Percentiles rank a stretch among this genome's conserved stretches.
Evolutionary conservation across 2,888 invertebrate genomes (phyloP).

Genomic region (Aradus depressus): DNA sequence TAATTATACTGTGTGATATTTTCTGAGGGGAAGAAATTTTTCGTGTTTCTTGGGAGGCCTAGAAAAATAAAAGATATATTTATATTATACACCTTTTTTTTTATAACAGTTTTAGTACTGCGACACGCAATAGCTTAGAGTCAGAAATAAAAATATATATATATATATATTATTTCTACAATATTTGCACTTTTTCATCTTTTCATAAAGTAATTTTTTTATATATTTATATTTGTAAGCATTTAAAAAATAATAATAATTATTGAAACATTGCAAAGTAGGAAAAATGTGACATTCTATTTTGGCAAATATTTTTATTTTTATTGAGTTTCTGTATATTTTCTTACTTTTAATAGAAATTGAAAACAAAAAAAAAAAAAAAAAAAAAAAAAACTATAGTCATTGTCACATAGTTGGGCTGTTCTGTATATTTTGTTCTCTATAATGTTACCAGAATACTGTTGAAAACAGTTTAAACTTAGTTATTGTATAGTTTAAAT

Average conservation of each 20-base stretch:
- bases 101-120: neutral
- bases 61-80: conserved; percentile 10
- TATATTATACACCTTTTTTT: conserved; percentile 1
- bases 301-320: conserved; percentile 14
- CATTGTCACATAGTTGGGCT: too few relatives aligned
- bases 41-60: too few relatives aligned
- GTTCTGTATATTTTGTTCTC: too few relatives aligned
- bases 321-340: too few relatives aligned
- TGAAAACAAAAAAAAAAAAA: neutral
- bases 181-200: conserved; percentile 10
- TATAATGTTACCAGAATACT: too few relatives aligned
- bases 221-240: conserved; percentile 6
- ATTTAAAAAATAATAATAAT: conserved; percentile 4
- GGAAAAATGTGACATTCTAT: conserved; percentile 11
- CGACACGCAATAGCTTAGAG: neutral
- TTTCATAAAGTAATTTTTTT: conserved; percentile 12
- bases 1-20: conserved; percentile 17
- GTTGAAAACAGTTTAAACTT: too few relatives aligned
- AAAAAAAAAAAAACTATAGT: neutral
- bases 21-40: neutral
- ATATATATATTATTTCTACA: conserved; percentile 3
- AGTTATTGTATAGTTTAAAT: too few relatives aligned
- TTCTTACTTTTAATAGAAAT: conserved; percentile 9
- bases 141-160: neutral
- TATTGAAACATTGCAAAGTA: conserved; percentile 19